Percentiles rank a stretch among this genome's conserved stretches.
Evolutionary conservation across 2,888 invertebrate genomes (phyloP).

Genomic region (Busseola fusca): DNA sequence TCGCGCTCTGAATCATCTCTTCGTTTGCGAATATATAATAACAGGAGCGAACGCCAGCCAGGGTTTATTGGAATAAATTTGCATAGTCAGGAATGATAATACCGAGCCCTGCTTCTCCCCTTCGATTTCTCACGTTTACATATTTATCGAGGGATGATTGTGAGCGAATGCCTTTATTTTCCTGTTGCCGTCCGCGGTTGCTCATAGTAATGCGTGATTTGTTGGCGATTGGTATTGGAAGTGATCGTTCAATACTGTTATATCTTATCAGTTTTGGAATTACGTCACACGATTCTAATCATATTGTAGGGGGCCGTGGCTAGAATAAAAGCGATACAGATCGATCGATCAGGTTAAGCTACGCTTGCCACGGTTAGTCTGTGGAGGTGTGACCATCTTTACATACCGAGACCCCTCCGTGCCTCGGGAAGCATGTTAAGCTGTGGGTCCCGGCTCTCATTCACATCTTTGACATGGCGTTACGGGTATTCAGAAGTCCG

Average conservation of each 20-base stretch:
- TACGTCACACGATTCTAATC: neutral
- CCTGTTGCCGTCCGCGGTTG: slow-evolving; percentile 67
- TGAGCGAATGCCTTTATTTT: slow-evolving; percentile 65
- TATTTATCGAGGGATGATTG: slow-evolving; percentile 85
- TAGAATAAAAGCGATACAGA: too few relatives aligned
- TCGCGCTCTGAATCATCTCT: slow-evolving; percentile 86
- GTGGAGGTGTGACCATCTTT: too few relatives aligned
- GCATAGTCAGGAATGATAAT: slow-evolving; percentile 86
- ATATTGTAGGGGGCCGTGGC: neutral
- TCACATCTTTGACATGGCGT: too few relatives aligned
- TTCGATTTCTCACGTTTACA: slow-evolving; percentile 86
- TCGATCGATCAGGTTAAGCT: too few relatives aligned
- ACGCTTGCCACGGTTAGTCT: too few relatives aligned
- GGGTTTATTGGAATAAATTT: slow-evolving; percentile 89
- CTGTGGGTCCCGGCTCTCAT: too few relatives aligned
- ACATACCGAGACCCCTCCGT: too few relatives aligned
- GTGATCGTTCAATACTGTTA: slow-evolving; percentile 18
- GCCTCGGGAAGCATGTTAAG: too few relatives aligned
- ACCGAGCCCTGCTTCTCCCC: slow-evolving; percentile 72
- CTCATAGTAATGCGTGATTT: slow-evolving; percentile 52
- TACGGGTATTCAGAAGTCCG: too few relatives aligned
- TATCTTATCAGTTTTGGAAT: slow-evolving; percentile 9
- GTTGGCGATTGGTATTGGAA: slow-evolving; percentile 22
- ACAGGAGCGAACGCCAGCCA: slow-evolving; percentile 79
- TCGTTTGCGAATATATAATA: slow-evolving; percentile 89